Conservation (phyloP, 2,888 invertebrate genomes). For the Neuroscelio doddi region DNA sequence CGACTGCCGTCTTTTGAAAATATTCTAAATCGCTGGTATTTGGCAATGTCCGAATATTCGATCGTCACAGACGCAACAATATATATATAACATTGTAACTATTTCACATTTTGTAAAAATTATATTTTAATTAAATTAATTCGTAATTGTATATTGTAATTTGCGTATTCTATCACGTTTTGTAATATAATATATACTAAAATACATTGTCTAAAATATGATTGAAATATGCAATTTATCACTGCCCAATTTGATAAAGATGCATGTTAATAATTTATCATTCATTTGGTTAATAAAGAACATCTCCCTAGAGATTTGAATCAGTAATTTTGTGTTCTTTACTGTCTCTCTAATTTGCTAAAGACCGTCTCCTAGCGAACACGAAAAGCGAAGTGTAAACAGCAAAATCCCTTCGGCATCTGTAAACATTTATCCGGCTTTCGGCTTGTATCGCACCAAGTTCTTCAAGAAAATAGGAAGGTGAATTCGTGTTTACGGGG, state of each 20-base stretch:
- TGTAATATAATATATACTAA: slow-evolving; percentile 3
- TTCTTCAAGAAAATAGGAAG: slow-evolving; percentile 27
- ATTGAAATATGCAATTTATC: too few relatives aligned
- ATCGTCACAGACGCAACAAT: too few relatives aligned
- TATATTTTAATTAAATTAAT: too few relatives aligned
- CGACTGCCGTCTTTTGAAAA: too few relatives aligned
- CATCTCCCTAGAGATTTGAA: neutral
- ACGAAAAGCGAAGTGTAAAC: slow-evolving; percentile 51
- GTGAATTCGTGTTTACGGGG: slow-evolving; percentile 8
- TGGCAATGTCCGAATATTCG: too few relatives aligned
- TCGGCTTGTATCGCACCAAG: slow-evolving; percentile 28
- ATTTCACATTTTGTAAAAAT: too few relatives aligned
- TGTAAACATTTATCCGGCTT: slow-evolving; percentile 58
- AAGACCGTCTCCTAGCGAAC: slow-evolving; percentile 49
- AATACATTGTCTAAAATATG: neutral
- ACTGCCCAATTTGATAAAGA: too few relatives aligned
- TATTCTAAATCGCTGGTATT: too few relatives aligned
- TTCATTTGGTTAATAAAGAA: slow-evolving; percentile 16
- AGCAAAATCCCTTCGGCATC: slow-evolving; percentile 52
- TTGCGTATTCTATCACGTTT: too few relatives aligned
- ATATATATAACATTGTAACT: too few relatives aligned
- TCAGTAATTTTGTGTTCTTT: slow-evolving; percentile 38
- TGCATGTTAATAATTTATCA: slow-evolving; percentile 10
- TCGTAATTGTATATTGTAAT: too few relatives aligned
- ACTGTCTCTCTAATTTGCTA: slow-evolving; percentile 54